Percentiles rank a stretch among this genome's conserved stretches.
Conservation (phyloP, 1,140 invertebrate species). For the Bombus vancouverensis region DNA sequence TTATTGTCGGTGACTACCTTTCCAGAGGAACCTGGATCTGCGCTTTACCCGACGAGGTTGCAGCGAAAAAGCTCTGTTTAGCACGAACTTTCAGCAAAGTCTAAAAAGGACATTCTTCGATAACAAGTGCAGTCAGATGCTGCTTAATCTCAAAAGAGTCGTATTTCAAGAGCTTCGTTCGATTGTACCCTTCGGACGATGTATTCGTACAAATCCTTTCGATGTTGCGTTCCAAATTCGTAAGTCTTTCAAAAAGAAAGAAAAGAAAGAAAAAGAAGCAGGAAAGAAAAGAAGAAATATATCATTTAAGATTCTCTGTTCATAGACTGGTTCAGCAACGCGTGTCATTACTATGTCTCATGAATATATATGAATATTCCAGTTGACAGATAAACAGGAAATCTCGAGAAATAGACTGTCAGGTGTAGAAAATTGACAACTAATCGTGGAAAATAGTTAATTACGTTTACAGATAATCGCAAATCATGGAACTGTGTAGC, state of each 20-base stretch:
- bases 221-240: neutral
- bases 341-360: too few species aligned
- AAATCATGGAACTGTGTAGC: neutral
- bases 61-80: constrained; percentile 8
- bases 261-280: neutral
- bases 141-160: neutral
- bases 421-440: too few species aligned
- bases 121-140: neutral
- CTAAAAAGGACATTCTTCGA: constrained; percentile 10
- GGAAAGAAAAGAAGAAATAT: neutral
- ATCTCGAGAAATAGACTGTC: too few species aligned
- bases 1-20: neutral
- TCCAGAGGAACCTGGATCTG: neutral
- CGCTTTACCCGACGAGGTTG: too few species aligned
- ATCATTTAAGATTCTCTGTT: neutral
- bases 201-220: neutral
- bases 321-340: too few species aligned
- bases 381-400: too few species aligned
- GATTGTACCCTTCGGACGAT: neutral
- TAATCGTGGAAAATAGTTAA: too few species aligned
- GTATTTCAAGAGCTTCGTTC: neutral
- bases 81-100: neutral
- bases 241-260: neutral
- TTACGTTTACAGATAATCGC: too few species aligned
- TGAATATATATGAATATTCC: too few species aligned